Percentiles rank a stretch among this genome's conserved stretches.
These are phyloP conservation scores for Lota lota DNA, from an alignment of 2,113 vertebrate genomes.

Conservation along the genomic window DNA sequence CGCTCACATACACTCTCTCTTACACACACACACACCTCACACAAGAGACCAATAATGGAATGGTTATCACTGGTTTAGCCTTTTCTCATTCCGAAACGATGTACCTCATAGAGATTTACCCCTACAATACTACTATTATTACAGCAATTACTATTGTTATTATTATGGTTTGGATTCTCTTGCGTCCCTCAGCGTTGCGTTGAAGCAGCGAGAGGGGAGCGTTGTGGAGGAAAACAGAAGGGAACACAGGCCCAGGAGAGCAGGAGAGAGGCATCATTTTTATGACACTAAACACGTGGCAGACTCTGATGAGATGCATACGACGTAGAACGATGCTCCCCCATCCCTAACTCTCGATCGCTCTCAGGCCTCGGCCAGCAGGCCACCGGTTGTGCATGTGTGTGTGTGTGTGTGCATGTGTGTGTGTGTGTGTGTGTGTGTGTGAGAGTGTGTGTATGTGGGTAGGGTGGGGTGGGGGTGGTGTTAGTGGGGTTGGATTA, in stretches of 20 bases:
- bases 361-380: constrained; percentile 37
- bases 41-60: too few species aligned
- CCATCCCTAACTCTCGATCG: neutral
- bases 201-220: neutral
- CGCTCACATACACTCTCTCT: too few species aligned
- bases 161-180: neutral
- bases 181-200: too few species aligned
- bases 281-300: constrained; percentile 2
- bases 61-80: too few species aligned
- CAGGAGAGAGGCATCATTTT: constrained; percentile 1
- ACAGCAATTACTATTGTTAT: too few species aligned
- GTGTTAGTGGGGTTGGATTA: constrained; percentile 68
- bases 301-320: constrained; percentile 2
- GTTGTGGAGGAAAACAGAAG: neutral
- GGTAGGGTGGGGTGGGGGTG: constrained; percentile 2
- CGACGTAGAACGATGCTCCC: too few species aligned
- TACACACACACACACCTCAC: too few species aligned
- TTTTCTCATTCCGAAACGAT: too few species aligned
- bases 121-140: too few species aligned
- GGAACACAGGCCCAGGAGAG: neutral
- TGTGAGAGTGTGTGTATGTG: constrained; percentile 30
- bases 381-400: constrained; percentile 34
- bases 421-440: neutral
- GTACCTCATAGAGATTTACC: too few species aligned
- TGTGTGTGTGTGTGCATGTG: neutral